Conservation (phyloP, 2,797 vertebrate genomes). For the Meda fulgida region DNA sequence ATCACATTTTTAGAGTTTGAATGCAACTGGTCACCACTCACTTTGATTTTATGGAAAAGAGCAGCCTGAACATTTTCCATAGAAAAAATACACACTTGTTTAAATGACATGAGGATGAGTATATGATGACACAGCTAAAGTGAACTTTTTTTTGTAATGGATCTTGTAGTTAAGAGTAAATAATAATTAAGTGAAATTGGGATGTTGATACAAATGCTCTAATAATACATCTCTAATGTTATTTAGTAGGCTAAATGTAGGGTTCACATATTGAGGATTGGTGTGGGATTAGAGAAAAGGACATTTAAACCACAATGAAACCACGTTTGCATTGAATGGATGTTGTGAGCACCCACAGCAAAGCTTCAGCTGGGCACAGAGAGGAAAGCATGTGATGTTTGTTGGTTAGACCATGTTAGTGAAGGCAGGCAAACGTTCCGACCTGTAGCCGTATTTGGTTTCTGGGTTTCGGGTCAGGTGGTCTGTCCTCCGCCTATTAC, state of each 20-base stretch:
- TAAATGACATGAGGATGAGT: background rate
- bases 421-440: slow-evolving; percentile 19
- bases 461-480: slow-evolving; percentile 62
- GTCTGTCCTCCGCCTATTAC: slow-evolving; percentile 61
- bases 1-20: background rate
- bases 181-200: slow-evolving; percentile 27
- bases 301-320: slow-evolving; percentile 8
- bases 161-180: slow-evolving; percentile 16
- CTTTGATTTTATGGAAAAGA: background rate
- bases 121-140: slow-evolving; percentile 7
- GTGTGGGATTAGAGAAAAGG: slow-evolving; percentile 20
- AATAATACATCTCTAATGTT: slow-evolving; percentile 16
- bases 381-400: slow-evolving; percentile 44
- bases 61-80: background rate
- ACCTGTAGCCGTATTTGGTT: slow-evolving; percentile 51
- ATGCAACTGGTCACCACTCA: background rate
- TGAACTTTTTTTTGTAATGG: background rate
- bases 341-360: slow-evolving; percentile 20
- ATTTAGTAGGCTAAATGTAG: slow-evolving; percentile 22
- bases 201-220: slow-evolving; percentile 4
- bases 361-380: slow-evolving; percentile 19
- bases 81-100: background rate
- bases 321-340: slow-evolving; percentile 4
- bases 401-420: slow-evolving; percentile 48
- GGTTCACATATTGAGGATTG: slow-evolving; percentile 8